Conservation (phyloP, 1,140 invertebrate species). For the Plectrocnemia conspersa region DNA sequence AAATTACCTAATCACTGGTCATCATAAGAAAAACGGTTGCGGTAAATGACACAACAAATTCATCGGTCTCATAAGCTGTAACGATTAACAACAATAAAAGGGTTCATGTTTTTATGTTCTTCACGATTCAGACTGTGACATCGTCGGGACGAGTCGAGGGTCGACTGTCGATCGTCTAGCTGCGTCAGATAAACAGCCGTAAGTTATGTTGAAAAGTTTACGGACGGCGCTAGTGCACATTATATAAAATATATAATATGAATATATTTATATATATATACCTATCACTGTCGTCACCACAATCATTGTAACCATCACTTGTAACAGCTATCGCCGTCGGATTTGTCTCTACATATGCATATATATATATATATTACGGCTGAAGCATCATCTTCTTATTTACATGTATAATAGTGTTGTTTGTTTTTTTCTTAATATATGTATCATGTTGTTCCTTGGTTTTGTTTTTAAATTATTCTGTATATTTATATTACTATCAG, state of each 20-base stretch:
- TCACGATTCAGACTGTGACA: conserved; percentile 19
- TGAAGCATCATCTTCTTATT: conserved; percentile 1
- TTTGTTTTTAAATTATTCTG: background rate
- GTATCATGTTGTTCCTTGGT: background rate
- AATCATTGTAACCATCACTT: no score
- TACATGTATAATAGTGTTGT: background rate
- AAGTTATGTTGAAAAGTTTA: conserved; percentile 19
- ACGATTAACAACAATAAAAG: no score
- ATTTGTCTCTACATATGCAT: conserved; percentile 4
- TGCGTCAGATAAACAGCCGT: conserved; percentile 6
- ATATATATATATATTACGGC: conserved; percentile 4
- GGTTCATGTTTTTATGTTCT: no score
- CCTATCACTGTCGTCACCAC: conserved; percentile 5
- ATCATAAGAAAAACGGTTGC: no score
- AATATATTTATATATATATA: no score
- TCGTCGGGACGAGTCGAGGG: conserved; percentile 10
- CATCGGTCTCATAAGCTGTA: no score
- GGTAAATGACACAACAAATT: no score
- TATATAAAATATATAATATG: no score
- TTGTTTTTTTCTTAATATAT: no score
- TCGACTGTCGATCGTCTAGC: background rate
- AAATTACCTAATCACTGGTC: background rate
- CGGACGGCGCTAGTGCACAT: conserved; percentile 12
- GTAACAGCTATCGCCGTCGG: conserved; percentile 12
- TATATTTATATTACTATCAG: background rate